These are phyloP conservation scores for Brachionus asplanchnoidis DNA, from an alignment of 1,140 invertebrate species.

Conservation along the genomic window DNA sequence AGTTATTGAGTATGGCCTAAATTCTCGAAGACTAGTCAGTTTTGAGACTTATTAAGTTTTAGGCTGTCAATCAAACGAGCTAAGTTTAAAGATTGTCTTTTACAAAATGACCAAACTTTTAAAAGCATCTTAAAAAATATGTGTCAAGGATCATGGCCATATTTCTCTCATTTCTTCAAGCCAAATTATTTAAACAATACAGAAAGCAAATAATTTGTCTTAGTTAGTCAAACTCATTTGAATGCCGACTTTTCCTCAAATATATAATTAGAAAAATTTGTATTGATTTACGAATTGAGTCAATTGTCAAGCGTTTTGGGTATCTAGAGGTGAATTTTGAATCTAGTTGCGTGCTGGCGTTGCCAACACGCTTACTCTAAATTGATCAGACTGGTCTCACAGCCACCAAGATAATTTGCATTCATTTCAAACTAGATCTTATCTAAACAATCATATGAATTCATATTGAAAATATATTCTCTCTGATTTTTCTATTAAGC, in stretches of 20 bases:
- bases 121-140: background rate
- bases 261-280: background rate
- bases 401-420: background rate
- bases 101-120: background rate
- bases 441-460: background rate
- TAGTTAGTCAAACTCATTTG: background rate
- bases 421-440: background rate
- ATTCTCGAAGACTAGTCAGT: background rate
- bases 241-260: background rate
- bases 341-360: background rate
- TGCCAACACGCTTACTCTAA: background rate
- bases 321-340: background rate
- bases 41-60: conserved; percentile 4
- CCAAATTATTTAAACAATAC: background rate
- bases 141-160: background rate
- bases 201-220: background rate
- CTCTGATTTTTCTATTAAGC: background rate
- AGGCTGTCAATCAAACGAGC: background rate
- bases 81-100: background rate
- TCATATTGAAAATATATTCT: background rate
- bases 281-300: background rate
- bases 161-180: background rate
- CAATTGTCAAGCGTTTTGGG: background rate
- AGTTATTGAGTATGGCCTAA: background rate
- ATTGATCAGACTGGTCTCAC: background rate